These are phyloP conservation scores for Clarias gariepinus DNA, from an alignment of 2,113 vertebrate species.

Conservation along the genomic window DNA sequence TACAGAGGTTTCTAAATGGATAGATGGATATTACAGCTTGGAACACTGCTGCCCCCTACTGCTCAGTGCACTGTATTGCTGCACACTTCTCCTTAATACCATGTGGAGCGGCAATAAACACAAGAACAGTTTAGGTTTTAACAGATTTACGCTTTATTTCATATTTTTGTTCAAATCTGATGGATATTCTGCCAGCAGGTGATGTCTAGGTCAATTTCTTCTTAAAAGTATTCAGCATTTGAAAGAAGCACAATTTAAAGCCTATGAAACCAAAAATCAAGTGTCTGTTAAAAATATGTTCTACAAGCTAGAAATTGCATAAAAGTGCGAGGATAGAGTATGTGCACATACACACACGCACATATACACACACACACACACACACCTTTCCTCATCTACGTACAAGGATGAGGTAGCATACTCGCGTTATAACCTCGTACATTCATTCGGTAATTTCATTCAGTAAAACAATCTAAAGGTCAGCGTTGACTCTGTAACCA, in stretches of 20 bases:
- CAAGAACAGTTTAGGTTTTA: background rate
- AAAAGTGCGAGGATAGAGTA: slow-evolving; percentile 11
- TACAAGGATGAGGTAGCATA: slow-evolving; percentile 15
- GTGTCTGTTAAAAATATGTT: slow-evolving; percentile 41
- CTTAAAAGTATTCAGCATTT: slow-evolving; percentile 45
- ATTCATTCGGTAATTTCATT: slow-evolving; percentile 3
- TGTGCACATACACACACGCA: slow-evolving; percentile 20
- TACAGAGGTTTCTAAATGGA: too few relatives aligned
- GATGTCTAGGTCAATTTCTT: slow-evolving; percentile 47
- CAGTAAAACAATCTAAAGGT: background rate
- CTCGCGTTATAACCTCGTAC: background rate
- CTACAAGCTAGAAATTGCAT: slow-evolving; percentile 49
- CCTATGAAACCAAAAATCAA: slow-evolving; percentile 29
- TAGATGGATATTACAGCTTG: background rate
- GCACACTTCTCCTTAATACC: background rate
- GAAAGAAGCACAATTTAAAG: slow-evolving; percentile 61
- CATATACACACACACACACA: slow-evolving; percentile 32
- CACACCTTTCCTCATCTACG: slow-evolving; percentile 7
- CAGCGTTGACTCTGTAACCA: slow-evolving; percentile 9
- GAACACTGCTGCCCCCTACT: slow-evolving; percentile 62
- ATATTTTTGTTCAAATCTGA: slow-evolving; percentile 62
- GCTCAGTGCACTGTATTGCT: slow-evolving; percentile 24
- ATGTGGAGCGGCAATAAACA: background rate
- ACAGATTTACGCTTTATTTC: slow-evolving; percentile 44
- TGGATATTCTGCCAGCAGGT: slow-evolving; percentile 70